These are phyloP conservation scores for Hippocampus zosterae DNA, from an alignment of 2,113 vertebrate species.

Conservation along the genomic window DNA sequence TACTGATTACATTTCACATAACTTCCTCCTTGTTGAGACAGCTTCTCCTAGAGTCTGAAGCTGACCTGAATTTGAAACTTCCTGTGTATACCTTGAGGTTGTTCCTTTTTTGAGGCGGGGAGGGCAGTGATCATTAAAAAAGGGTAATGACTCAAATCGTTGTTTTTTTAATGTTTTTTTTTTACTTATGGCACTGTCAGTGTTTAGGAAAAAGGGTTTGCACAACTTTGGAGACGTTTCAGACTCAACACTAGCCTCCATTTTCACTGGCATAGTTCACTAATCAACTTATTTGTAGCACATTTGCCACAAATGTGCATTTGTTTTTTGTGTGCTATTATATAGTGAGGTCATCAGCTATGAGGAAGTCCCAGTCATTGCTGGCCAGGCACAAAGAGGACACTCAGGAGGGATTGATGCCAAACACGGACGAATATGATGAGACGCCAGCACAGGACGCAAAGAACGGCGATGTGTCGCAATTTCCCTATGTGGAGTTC, in stretches of 20 bases:
- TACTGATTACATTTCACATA: no score
- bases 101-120: no score
- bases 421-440: slow-evolving; percentile 63
- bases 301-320: not conserved
- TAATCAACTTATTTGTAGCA: not conserved
- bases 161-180: no score
- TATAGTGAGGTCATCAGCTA: slow-evolving; percentile 60
- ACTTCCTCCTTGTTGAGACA: no score
- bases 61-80: no score
- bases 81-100: no score
- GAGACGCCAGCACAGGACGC: slow-evolving; percentile 74
- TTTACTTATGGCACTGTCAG: not conserved
- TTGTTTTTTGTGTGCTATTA: slow-evolving; percentile 7
- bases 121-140: no score
- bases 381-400: slow-evolving; percentile 80
- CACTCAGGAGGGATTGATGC: slow-evolving; percentile 66
- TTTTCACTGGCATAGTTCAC: not conserved
- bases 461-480: slow-evolving; percentile 86
- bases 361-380: slow-evolving; percentile 90
- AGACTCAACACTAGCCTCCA: not conserved
- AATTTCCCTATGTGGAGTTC: slow-evolving; percentile 97
- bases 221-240: not conserved
- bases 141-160: not conserved
- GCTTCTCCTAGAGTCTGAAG: no score
- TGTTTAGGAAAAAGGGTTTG: not conserved